phyloP scores from a whole-genome alignment of 2,797 vertebrate species.

The Pipistrellus pipistrellus region DNA sequence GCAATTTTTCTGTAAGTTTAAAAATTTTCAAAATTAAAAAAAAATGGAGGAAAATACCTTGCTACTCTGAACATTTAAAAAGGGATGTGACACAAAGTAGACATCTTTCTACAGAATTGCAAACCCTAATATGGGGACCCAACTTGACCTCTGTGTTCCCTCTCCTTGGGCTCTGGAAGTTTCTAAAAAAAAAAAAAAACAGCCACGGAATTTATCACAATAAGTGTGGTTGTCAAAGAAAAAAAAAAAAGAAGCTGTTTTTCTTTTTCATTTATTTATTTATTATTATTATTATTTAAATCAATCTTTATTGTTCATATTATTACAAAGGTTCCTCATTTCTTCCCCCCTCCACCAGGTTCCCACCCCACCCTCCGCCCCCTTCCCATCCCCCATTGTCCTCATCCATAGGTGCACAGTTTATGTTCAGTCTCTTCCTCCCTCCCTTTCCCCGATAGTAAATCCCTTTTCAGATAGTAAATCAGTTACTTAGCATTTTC shows the following conservation, averaged over 20 bases:
- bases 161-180: not conserved
- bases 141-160: not conserved
- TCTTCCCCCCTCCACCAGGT: too few species aligned
- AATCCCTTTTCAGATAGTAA: too few species aligned
- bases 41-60: not conserved
- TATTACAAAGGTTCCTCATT: too few species aligned
- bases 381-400: too few species aligned
- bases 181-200: constrained; percentile 46
- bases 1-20: not conserved
- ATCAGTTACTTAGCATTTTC: too few species aligned
- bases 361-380: too few species aligned
- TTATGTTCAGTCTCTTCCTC: too few species aligned
- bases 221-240: not conserved
- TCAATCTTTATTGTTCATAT: too few species aligned
- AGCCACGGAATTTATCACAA: not conserved
- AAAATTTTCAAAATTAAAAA: constrained; percentile 27
- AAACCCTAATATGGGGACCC: not conserved
- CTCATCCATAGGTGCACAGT: too few species aligned
- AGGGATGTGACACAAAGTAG: not conserved
- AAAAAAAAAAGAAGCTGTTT: not conserved
- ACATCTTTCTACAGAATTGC: not conserved
- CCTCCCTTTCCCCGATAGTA: too few species aligned
- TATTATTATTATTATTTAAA: too few species aligned
- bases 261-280: too few species aligned
- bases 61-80: not conserved